phyloP scores from a whole-genome alignment of 2,113 vertebrate species.

The Colinus virginianus region DNA sequence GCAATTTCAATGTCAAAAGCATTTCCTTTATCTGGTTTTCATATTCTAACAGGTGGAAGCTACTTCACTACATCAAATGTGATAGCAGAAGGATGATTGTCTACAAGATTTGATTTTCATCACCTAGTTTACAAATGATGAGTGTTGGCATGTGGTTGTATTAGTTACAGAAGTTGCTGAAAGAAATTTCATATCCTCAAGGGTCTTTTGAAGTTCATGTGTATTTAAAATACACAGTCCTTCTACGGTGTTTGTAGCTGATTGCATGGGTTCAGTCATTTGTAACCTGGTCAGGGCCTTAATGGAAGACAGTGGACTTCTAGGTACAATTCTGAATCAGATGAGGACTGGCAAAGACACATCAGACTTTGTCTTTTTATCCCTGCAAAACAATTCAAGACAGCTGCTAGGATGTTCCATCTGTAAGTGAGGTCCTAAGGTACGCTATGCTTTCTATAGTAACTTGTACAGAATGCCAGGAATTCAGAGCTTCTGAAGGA shows the following conservation, averaged over 20 bases:
- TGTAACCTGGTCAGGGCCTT: neutral
- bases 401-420: neutral
- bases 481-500: conserved; percentile 26
- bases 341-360: neutral
- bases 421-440: neutral
- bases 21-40: neutral
- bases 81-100: neutral
- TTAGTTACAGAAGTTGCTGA: neutral
- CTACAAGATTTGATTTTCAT: neutral
- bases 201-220: neutral
- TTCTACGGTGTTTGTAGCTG: neutral
- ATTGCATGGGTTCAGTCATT: neutral
- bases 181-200: neutral
- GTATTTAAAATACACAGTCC: neutral
- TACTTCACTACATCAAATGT: neutral
- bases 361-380: neutral
- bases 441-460: neutral
- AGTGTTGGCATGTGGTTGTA: neutral
- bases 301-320: neutral
- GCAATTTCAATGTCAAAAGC: neutral
- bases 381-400: neutral
- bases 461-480: neutral
- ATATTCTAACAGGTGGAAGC: neutral
- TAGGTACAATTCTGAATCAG: neutral
- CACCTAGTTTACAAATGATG: neutral